Percentiles rank a stretch among this genome's conserved stretches.
phyloP scores from a whole-genome alignment of 2,888 invertebrate genomes.

The Eremobia ochroleuca region DNA sequence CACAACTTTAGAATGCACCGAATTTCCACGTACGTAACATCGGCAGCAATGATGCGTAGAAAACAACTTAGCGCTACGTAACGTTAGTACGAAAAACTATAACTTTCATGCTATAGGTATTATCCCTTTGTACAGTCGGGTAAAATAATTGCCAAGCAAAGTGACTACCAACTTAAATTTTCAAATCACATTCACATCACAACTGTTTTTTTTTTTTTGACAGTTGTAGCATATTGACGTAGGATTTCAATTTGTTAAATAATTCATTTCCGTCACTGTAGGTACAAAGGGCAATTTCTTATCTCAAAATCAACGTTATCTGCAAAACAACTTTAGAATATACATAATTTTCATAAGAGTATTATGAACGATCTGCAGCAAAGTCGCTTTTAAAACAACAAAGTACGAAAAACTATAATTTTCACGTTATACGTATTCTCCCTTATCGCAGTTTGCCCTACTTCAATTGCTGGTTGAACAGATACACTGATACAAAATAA shows the following conservation, averaged over 20 bases:
- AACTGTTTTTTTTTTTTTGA: too few species aligned
- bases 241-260: not conserved
- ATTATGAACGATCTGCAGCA: not conserved
- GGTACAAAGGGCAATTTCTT: not conserved
- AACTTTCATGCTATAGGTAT: too few species aligned
- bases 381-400: not conserved
- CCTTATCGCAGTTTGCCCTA: not conserved
- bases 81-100: too few species aligned
- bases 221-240: too few species aligned
- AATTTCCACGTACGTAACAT: too few species aligned
- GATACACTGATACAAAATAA: constrained; percentile 40
- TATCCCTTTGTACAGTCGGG: too few species aligned
- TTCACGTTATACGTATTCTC: not conserved
- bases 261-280: not conserved
- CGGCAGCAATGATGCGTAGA: too few species aligned
- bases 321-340: not conserved
- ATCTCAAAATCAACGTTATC: not conserved
- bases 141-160: too few species aligned
- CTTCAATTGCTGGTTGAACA: constrained; percentile 17
- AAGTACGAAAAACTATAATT: constrained; percentile 13
- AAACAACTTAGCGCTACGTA: too few species aligned
- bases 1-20: too few species aligned
- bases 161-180: too few species aligned
- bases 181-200: too few species aligned
- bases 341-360: not conserved